Percentiles rank a stretch among this genome's conserved stretches.
Conservation (phyloP, 2,888 invertebrate genomes). For the Cryptocephalus moraei region DNA sequence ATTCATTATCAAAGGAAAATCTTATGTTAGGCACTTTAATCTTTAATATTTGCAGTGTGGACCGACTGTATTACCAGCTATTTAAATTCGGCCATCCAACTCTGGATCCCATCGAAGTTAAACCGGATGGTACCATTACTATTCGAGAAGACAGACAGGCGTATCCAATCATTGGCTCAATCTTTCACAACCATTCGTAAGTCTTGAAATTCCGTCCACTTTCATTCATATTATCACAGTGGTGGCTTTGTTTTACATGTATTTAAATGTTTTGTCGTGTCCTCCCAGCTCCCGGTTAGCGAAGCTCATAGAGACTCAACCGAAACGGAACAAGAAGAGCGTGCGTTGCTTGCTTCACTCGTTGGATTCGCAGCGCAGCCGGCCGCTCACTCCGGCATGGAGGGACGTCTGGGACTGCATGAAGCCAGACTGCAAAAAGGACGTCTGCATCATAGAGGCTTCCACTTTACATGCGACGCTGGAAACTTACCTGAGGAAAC, state of each 20-base stretch:
- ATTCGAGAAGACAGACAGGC: slow-evolving; percentile 69
- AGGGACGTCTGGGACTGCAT: slow-evolving; percentile 78
- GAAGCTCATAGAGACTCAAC: slow-evolving; percentile 68
- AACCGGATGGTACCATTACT: slow-evolving; percentile 64
- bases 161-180: slow-evolving; percentile 70
- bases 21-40: background rate
- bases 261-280: slow-evolving; percentile 16
- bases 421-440: slow-evolving; percentile 68
- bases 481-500: slow-evolving; percentile 84
- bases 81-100: slow-evolving; percentile 78
- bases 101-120: slow-evolving; percentile 75
- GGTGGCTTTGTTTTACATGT: background rate
- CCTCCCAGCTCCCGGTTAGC: slow-evolving; percentile 52
- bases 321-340: slow-evolving; percentile 77
- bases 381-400: slow-evolving; percentile 65
- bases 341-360: slow-evolving; percentile 84
- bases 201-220: slow-evolving; percentile 8
- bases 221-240: background rate
- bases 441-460: slow-evolving; percentile 80
- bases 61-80: slow-evolving; percentile 77
- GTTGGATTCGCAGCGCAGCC: slow-evolving; percentile 73
- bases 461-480: slow-evolving; percentile 75
- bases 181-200: slow-evolving; percentile 83
- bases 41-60: slow-evolving; percentile 53
- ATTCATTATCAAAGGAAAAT: slow-evolving; percentile 1